Conservation (phyloP, 2,797 vertebrate genomes). For the Peromyscus aztecus region DNA sequence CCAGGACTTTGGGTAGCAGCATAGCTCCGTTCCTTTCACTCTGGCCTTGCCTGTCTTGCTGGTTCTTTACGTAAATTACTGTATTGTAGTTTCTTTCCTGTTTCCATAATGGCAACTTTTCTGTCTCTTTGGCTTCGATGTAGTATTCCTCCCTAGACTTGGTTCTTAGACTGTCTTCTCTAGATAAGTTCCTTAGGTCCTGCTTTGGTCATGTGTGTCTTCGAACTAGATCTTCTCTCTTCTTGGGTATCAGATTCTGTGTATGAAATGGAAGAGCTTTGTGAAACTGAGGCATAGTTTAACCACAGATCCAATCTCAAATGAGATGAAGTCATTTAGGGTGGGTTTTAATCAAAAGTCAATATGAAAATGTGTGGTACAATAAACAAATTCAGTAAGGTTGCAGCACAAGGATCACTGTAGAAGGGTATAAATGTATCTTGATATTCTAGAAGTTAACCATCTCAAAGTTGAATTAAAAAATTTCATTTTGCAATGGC, state of each 20-base stretch:
- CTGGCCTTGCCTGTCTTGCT: neutral
- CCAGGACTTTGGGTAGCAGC: neutral
- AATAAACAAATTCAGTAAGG: constrained; percentile 50
- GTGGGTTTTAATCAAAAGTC: constrained; percentile 54
- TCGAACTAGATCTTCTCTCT: neutral
- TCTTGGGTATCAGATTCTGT: neutral
- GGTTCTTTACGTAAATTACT: neutral
- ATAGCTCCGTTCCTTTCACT: neutral
- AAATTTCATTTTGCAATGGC: neutral
- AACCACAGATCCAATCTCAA: neutral
- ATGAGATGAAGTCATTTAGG: constrained; percentile 1
- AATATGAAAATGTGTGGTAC: neutral
- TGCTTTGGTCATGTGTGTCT: neutral
- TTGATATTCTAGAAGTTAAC: constrained; percentile 25
- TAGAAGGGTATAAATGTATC: neutral
- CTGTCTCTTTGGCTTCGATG: neutral
- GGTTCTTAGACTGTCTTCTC: neutral
- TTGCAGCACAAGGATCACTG: neutral
- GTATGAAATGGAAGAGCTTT: neutral
- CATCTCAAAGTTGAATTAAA: constrained; percentile 55
- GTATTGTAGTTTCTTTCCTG: neutral
- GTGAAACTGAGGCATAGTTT: neutral
- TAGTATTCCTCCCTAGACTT: neutral
- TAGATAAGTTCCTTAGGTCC: neutral
- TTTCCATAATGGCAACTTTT: neutral